These are phyloP conservation scores for Laspeyria flexula DNA, from an alignment of 2,888 invertebrate species.

Conservation along the genomic window DNA sequence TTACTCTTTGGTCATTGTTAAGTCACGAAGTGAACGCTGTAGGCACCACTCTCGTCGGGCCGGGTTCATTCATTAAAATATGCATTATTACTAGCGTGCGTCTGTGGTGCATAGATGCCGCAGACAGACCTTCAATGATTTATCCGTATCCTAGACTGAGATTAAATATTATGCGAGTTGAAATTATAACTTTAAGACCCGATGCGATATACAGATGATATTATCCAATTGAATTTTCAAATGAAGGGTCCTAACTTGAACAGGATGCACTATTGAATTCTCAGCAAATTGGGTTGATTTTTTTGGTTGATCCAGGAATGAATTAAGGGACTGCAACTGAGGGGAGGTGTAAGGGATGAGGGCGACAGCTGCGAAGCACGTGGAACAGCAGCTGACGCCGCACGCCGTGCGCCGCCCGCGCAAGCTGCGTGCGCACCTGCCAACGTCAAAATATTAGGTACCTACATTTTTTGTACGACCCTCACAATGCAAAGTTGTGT, in stretches of 20 bases:
- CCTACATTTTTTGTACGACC: slow-evolving; percentile 54
- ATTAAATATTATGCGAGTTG: not conserved
- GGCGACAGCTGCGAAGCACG: slow-evolving; percentile 80
- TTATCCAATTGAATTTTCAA: no score
- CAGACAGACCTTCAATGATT: slow-evolving; percentile 26
- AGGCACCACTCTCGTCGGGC: slow-evolving; percentile 57
- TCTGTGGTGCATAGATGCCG: slow-evolving; percentile 46
- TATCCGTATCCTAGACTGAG: slow-evolving; percentile 10
- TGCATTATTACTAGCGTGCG: slow-evolving; percentile 66
- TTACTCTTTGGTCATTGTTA: slow-evolving; percentile 63
- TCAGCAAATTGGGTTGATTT: slow-evolving; percentile 26
- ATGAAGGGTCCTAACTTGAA: not conserved
- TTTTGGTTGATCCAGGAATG: slow-evolving; percentile 39
- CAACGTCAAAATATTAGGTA: slow-evolving; percentile 66
- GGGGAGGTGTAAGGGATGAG: slow-evolving; percentile 57
- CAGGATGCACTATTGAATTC: slow-evolving; percentile 4
- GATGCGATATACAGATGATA: no score
- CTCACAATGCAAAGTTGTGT: slow-evolving; percentile 40
- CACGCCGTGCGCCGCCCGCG: slow-evolving; percentile 70
- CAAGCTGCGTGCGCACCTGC: slow-evolving; percentile 81
- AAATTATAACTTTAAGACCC: not conserved
- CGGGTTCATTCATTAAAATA: slow-evolving; percentile 80
- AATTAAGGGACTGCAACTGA: slow-evolving; percentile 42
- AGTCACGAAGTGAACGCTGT: slow-evolving; percentile 71
- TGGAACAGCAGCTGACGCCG: slow-evolving; percentile 68